phyloP scores from a whole-genome alignment of 2,888 invertebrate species.

The Dryadula phaetusa region DNA sequence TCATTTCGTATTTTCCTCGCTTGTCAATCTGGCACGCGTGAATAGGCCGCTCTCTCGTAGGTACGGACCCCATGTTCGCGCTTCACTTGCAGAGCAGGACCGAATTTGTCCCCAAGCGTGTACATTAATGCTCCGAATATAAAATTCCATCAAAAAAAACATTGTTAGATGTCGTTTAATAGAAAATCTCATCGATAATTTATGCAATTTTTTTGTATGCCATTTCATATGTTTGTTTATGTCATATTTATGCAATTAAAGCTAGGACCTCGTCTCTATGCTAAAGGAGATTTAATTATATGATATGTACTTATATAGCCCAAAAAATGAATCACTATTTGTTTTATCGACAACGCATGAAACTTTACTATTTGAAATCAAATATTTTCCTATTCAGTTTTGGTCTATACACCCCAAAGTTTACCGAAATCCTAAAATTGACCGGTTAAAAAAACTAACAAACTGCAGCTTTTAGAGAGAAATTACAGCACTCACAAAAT shows the following conservation, averaged over 20 bases:
- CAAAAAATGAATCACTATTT: slow-evolving; percentile 3
- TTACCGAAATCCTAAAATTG: slow-evolving; percentile 33
- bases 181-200: neutral
- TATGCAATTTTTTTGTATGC: neutral
- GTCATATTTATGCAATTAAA: neutral
- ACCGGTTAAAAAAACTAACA: slow-evolving; percentile 53
- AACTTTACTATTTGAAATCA: slow-evolving; percentile 4
- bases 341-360: neutral
- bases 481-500: slow-evolving; percentile 58
- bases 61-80: slow-evolving; percentile 53
- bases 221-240: too few species aligned
- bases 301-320: neutral
- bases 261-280: neutral
- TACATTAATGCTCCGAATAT: slow-evolving; percentile 56
- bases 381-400: slow-evolving; percentile 22
- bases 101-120: slow-evolving; percentile 64
- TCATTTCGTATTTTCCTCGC: slow-evolving; percentile 57
- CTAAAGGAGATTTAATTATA: neutral
- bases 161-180: slow-evolving; percentile 16
- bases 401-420: slow-evolving; percentile 21
- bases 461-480: slow-evolving; percentile 60
- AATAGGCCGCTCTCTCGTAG: slow-evolving; percentile 56
- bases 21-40: slow-evolving; percentile 74
- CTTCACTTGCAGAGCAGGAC: slow-evolving; percentile 59
- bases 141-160: slow-evolving; percentile 32